phyloP scores from a whole-genome alignment of 2,113 vertebrate genomes.

The Pachycephala philippinensis region DNA sequence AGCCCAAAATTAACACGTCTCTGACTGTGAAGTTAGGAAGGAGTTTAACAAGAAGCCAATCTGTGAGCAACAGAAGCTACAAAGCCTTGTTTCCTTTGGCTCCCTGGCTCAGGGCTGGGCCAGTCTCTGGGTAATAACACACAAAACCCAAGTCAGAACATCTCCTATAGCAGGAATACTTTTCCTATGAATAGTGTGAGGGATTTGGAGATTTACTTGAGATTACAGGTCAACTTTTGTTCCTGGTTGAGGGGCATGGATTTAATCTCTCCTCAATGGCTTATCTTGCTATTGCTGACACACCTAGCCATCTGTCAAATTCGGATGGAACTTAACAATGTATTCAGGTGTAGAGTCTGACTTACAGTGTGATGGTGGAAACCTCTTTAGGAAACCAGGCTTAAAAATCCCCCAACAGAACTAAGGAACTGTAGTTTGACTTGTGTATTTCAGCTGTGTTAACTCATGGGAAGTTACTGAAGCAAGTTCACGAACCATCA shows the following conservation, averaged over 20 bases:
- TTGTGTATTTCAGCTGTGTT: background rate
- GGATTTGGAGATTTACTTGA: background rate
- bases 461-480: background rate
- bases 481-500: background rate
- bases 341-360: background rate
- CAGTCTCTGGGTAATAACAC: background rate
- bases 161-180: background rate
- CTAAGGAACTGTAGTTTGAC: background rate
- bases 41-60: background rate
- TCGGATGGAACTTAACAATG: background rate
- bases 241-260: background rate
- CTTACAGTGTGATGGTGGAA: background rate
- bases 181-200: background rate
- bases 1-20: accelerated
- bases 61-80: background rate
- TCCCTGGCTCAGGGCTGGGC: conserved; percentile 1
- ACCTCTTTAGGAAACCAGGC: background rate
- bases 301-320: background rate
- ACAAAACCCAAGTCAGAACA: background rate
- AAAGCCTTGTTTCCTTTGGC: conserved; percentile 42
- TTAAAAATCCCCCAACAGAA: background rate
- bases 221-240: background rate
- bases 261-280: background rate
- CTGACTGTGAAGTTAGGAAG: background rate
- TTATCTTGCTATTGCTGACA: background rate